phyloP scores from a whole-genome alignment of 2,113 vertebrate genomes.

The Dipodomys stephensi region DNA sequence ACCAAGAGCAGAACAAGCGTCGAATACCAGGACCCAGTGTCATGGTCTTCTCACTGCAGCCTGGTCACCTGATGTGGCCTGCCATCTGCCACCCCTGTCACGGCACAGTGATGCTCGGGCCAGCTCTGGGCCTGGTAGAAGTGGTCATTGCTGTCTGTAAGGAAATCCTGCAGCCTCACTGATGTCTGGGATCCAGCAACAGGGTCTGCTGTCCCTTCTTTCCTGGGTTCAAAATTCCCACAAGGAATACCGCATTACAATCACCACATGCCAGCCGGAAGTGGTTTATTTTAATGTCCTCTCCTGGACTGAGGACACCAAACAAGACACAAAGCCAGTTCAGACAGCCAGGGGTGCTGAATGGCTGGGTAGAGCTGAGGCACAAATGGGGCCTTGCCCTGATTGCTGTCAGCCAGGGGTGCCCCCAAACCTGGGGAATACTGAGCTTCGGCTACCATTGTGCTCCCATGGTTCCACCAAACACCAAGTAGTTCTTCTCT shows the following conservation, averaged over 20 bases:
- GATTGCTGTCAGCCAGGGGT: no score
- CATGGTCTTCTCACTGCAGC: accelerated
- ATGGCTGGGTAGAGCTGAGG: not conserved
- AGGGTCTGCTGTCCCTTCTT: not conserved
- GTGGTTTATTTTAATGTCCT: not conserved
- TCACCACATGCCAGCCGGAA: not conserved
- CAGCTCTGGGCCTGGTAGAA: not conserved
- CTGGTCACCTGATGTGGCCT: not conserved
- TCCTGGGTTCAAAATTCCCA: not conserved
- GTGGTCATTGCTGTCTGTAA: not conserved
- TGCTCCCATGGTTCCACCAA: not conserved
- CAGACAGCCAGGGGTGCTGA: not conserved
- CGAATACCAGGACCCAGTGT: accelerated
- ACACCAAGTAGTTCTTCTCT: not conserved
- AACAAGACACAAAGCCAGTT: not conserved
- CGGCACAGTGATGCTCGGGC: not conserved
- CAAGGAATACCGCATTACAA: not conserved
- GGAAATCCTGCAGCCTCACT: not conserved
- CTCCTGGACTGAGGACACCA: not conserved
- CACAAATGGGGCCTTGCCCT: not conserved
- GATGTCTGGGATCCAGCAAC: not conserved
- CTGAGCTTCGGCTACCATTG: not conserved
- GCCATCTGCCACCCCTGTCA: not conserved
- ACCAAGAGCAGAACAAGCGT: not conserved
- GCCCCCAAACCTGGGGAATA: not conserved